Conservation (phyloP, 1,140 invertebrate genomes). For the Doryteuthis pealeii region DNA sequence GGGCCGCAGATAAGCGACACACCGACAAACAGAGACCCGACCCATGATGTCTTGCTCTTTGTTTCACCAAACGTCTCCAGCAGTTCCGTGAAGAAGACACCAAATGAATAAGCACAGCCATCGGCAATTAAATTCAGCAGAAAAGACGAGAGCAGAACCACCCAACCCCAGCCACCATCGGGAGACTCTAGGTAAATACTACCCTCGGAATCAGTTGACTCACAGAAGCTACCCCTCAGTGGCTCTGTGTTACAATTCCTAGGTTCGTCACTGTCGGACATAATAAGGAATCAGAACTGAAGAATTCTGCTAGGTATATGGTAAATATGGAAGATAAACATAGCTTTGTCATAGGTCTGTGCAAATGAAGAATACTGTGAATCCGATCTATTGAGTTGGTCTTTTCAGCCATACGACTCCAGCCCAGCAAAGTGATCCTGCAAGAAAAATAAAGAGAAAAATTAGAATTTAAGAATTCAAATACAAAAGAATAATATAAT, state of each 20-base stretch:
- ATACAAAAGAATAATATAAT: too few species aligned
- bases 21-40: slow-evolving; percentile 54
- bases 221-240: slow-evolving; percentile 15
- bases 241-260: not conserved
- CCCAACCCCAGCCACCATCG: slow-evolving; percentile 82
- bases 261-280: slow-evolving; percentile 10
- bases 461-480: slow-evolving; percentile 17
- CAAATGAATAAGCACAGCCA: slow-evolving; percentile 67
- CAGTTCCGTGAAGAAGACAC: slow-evolving; percentile 67
- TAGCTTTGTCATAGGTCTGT: slow-evolving; percentile 49
- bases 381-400: slow-evolving; percentile 18
- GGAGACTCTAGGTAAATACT: slow-evolving; percentile 66
- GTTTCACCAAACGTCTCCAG: slow-evolving; percentile 80
- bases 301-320: slow-evolving; percentile 46
- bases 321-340: slow-evolving; percentile 45
- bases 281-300: slow-evolving; percentile 45
- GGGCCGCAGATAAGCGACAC: slow-evolving; percentile 73
- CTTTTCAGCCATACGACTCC: slow-evolving; percentile 29
- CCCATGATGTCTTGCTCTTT: slow-evolving; percentile 86
- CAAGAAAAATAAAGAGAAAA: slow-evolving; percentile 13
- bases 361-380: slow-evolving; percentile 40
- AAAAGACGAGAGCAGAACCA: slow-evolving; percentile 79
- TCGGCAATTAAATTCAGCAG: slow-evolving; percentile 90
- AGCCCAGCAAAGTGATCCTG: slow-evolving; percentile 30
- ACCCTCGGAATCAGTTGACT: slow-evolving; percentile 13